phyloP scores from a whole-genome alignment of 2,797 vertebrate species.

The Caiman crocodilus region DNA sequence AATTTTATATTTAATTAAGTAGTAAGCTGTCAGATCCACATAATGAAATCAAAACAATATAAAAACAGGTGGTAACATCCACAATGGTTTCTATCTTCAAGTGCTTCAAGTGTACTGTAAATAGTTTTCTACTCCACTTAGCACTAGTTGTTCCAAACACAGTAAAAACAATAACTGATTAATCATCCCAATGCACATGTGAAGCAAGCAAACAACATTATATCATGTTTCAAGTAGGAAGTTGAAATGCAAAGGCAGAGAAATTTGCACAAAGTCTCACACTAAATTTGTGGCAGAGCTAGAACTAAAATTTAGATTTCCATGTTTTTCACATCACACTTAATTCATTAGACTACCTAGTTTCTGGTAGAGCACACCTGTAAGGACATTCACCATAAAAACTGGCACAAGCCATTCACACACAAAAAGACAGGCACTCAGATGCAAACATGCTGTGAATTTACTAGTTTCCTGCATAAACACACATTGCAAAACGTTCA shows the following conservation, averaged over 20 bases:
- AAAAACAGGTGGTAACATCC: neutral
- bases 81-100: neutral
- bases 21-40: neutral
- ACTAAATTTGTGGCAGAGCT: neutral
- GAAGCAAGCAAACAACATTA: neutral
- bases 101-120: neutral
- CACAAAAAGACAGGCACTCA: no score
- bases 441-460: neutral
- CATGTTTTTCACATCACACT: neutral
- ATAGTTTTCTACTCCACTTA: neutral
- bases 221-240: neutral
- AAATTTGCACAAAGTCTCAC: neutral
- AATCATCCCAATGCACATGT: neutral
- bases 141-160: neutral
- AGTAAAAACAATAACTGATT: neutral
- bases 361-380: neutral
- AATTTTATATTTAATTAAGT: slow-evolving; percentile 19
- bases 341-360: neutral
- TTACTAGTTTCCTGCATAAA: neutral
- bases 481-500: neutral
- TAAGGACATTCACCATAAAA: rapidly evolving
- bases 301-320: neutral
- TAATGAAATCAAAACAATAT: slow-evolving; percentile 26
- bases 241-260: neutral
- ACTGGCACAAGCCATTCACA: neutral